Evolutionary conservation across 2,797 vertebrate genomes (phyloP), one percentile per base, ranked within the genome.

Genomic region (Gephyroberyx darwinii): DNA sequence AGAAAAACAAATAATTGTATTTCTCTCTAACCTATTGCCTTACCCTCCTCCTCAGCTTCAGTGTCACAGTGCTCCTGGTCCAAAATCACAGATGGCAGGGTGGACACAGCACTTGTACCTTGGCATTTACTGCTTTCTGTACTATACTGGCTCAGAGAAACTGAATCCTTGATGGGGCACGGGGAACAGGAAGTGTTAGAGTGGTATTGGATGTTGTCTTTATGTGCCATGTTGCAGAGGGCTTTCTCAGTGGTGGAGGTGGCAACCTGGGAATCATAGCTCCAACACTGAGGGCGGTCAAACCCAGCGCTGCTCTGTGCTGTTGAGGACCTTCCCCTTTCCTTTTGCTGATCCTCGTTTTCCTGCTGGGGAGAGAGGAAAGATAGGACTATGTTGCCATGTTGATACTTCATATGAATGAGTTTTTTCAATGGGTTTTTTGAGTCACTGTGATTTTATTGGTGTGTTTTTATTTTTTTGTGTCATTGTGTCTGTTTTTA

Each of bases 221-320:
- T n/a, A 5, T 0, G 91, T 86, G 86, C 74, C 56, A 91, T 96
- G 69, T 93, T 89, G 73, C 91, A 92, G 60, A 90, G 90, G 71
- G 92, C 89, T 51, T 95, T 91, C 61, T 96, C 94, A 39, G 93
- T 90, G 50, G 96, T 97, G 26, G 96, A 95, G 6, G 94, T 93
- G 52, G 95, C 94, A 66, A 78, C 65, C 68, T 88, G 86, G 65
- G 73, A 47, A 69, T 86, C 86, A 77, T 55, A 72, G 53, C 75
- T 74, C 64, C 80, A 75, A 75, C 72, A 77, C 14, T 52, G 62
- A 69, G 57, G 17, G 69, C 30, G 54, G 30, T 81, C 63, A 39
- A 80, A 65, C 31, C 22, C 37, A 0, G 54, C 0, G 17, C 59
- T 58, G 47, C 35, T 50, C 8, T 55, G 75, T 35, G 70, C 17